Evolutionary conservation across 2,797 vertebrate genomes (phyloP).

Genomic region (Tapera naevia): DNA sequence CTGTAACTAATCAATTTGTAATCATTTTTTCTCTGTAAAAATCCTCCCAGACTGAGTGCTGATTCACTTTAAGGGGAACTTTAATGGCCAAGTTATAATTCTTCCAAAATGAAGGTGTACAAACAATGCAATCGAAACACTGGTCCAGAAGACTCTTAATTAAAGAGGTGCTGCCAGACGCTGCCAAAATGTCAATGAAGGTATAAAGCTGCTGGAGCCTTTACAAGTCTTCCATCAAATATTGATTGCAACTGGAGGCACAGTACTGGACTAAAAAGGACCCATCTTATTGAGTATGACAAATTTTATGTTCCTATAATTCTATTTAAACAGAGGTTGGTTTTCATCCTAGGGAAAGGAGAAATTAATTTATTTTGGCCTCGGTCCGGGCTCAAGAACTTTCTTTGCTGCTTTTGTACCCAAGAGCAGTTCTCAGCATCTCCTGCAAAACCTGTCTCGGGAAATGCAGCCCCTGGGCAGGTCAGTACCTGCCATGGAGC

Average conservation of each 20-base stretch:
- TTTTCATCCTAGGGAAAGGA: background rate
- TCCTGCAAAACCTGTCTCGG: background rate
- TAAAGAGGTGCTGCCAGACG: slow-evolving; percentile 49
- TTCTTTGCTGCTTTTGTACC: background rate
- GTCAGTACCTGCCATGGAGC: accelerated
- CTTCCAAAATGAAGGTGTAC: slow-evolving; percentile 44
- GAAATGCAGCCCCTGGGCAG: background rate
- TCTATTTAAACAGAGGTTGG: slow-evolving; percentile 32
- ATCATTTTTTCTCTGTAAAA: background rate
- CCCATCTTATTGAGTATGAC: slow-evolving; percentile 46
- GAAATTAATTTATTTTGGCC: slow-evolving; percentile 42
- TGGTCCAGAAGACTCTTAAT: slow-evolving; percentile 56
- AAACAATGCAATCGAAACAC: slow-evolving; percentile 42
- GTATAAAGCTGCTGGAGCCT: slow-evolving; percentile 52
- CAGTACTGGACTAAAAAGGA: background rate
- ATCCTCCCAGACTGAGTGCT: background rate
- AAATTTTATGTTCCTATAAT: slow-evolving; percentile 63
- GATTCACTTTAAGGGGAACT: slow-evolving; percentile 15
- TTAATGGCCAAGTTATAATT: slow-evolving; percentile 32
- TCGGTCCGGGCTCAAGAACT: background rate
- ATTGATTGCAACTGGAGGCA: slow-evolving; percentile 56
- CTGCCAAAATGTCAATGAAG: slow-evolving; percentile 49
- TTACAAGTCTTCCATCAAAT: slow-evolving; percentile 65
- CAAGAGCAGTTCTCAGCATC: background rate
- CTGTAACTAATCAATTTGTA: slow-evolving; percentile 22